Percentiles rank a stretch among this genome's conserved stretches.
Evolutionary conservation across 2,113 vertebrate genomes (phyloP).

Genomic region (Nothocercus julius): DNA sequence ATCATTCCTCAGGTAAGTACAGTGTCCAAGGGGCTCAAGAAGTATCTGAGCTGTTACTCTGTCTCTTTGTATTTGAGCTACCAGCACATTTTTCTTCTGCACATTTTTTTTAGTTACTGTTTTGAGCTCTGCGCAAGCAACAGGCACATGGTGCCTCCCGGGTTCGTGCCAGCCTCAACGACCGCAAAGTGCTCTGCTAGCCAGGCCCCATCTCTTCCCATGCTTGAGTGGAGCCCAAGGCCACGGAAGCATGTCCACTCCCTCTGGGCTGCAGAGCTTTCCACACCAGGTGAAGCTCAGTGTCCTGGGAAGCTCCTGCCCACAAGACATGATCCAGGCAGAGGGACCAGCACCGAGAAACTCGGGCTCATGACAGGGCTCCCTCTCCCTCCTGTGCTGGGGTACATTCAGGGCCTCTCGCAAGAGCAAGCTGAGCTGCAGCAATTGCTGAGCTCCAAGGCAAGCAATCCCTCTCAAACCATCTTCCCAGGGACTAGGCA

Average conservation of each 20-base stretch:
- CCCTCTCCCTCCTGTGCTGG: background rate
- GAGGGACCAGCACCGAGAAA: background rate
- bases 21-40: background rate
- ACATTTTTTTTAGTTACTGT: background rate
- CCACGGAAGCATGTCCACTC: rapidly evolving
- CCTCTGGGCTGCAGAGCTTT: background rate
- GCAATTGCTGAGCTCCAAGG: background rate
- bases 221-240: background rate
- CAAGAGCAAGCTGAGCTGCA: background rate
- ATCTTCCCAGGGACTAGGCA: background rate
- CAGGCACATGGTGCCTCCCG: no score
- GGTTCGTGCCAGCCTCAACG: no score
- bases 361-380: background rate
- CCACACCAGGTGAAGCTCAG: background rate
- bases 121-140: background rate
- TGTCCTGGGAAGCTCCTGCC: background rate
- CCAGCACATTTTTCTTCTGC: background rate
- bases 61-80: no score
- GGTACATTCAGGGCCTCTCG: background rate
- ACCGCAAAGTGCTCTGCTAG: background rate
- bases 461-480: background rate
- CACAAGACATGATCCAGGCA: background rate
- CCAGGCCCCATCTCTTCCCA: background rate
- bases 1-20: background rate
- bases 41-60: background rate